A percentile compares a stretch with the other conserved stretches of the same genome.
These are phyloP conservation scores for Gastrophysa polygoni DNA, from an alignment of 2,888 invertebrate genomes.

Conservation along the genomic window DNA sequence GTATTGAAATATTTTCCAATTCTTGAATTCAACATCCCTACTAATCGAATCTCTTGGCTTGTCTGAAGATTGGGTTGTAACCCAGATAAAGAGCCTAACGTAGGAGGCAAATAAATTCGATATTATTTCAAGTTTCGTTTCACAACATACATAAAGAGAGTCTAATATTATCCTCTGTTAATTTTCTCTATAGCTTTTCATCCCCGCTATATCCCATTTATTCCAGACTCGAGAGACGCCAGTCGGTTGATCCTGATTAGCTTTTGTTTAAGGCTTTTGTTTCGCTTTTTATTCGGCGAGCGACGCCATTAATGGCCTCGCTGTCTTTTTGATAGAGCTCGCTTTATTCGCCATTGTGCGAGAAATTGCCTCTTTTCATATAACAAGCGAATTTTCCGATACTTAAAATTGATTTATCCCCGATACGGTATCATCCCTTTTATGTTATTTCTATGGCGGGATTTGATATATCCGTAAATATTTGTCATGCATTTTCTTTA, in stretches of 20 bases:
- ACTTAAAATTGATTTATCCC: constrained; percentile 39
- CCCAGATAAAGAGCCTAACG: too few relatives aligned
- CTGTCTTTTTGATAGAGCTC: constrained; percentile 41
- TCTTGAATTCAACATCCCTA: too few relatives aligned
- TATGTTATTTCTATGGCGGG: constrained; percentile 31
- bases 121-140: too few relatives aligned
- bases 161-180: too few relatives aligned
- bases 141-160: too few relatives aligned
- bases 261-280: constrained; percentile 48
- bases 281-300: constrained; percentile 36
- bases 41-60: too few relatives aligned
- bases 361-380: constrained; percentile 38
- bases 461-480: constrained; percentile 24
- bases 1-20: too few relatives aligned
- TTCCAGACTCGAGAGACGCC: constrained; percentile 14
- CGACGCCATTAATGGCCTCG: constrained; percentile 40
- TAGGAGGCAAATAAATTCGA: too few relatives aligned
- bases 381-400: constrained; percentile 39
- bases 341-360: constrained; percentile 36
- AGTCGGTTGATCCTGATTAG: constrained; percentile 44
- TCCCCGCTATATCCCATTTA: constrained; percentile 16
- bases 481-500: too few relatives aligned
- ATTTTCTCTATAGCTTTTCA: constrained; percentile 23
- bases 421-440: constrained; percentile 28
- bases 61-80: too few relatives aligned